Evolutionary conservation across 2,888 invertebrate species (phyloP).

Genomic region (Anarsia innoxiella): DNA sequence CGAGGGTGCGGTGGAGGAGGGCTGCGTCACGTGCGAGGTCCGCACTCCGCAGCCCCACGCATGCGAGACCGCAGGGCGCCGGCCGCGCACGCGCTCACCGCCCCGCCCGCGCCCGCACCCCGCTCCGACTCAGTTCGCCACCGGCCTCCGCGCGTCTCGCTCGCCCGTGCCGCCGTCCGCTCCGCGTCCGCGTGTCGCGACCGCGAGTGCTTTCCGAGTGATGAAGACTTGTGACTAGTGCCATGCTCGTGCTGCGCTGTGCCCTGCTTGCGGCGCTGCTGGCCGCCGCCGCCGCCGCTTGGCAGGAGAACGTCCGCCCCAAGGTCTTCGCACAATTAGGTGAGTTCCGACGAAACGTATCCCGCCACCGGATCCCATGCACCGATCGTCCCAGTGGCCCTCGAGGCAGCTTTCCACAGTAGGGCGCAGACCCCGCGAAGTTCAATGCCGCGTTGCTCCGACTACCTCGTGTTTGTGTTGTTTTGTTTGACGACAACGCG

Average conservation of each 20-base stretch:
- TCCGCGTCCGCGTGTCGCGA: slow-evolving; percentile 36
- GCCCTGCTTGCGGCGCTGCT: slow-evolving; percentile 70
- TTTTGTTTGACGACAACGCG: slow-evolving; percentile 61
- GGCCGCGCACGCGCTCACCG: slow-evolving; percentile 55
- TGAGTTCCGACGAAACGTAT: slow-evolving; percentile 70
- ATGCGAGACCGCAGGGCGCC: slow-evolving; percentile 73
- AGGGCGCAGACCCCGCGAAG: slow-evolving; percentile 34
- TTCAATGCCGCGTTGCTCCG: slow-evolving; percentile 29
- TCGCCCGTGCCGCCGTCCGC: slow-evolving; percentile 31
- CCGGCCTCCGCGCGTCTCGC: slow-evolving; percentile 70
- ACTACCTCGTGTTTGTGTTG: slow-evolving; percentile 57
- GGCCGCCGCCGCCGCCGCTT: slow-evolving; percentile 78
- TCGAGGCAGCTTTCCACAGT: slow-evolving; percentile 26
- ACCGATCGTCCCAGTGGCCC: slow-evolving; percentile 51
- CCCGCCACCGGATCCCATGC: slow-evolving; percentile 46
- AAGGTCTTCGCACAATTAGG: slow-evolving; percentile 95
- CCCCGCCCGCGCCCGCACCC: slow-evolving; percentile 43
- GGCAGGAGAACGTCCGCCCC: slow-evolving; percentile 94
- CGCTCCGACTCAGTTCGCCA: slow-evolving; percentile 70
- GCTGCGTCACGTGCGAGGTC: slow-evolving; percentile 74
- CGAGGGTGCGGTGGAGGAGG: slow-evolving; percentile 56
- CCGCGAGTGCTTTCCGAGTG: slow-evolving; percentile 66
- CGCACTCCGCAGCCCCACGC: slow-evolving; percentile 74
- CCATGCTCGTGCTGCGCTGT: slow-evolving; percentile 70
- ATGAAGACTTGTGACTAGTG: slow-evolving; percentile 73